Conservation (phyloP, 2,888 invertebrate genomes). For the Pollenia angustigena region DNA sequence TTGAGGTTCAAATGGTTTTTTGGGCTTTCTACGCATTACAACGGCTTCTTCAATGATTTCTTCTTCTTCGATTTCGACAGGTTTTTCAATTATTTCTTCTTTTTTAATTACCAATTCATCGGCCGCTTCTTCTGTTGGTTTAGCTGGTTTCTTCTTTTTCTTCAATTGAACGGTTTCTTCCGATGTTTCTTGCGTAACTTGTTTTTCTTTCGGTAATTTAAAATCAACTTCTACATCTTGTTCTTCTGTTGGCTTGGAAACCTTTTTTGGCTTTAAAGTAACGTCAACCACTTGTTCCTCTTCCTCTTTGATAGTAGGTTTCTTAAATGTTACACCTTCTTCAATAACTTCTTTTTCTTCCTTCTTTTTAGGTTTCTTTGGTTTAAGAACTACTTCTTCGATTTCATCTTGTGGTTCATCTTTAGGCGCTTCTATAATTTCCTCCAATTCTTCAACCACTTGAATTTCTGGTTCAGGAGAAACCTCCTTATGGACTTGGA, state of each 20-base stretch:
- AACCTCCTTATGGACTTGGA: conserved; percentile 74
- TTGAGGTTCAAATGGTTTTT: conserved; percentile 78
- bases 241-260: conserved; percentile 78
- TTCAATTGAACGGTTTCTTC: conserved; percentile 81
- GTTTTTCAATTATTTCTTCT: conserved; percentile 82
- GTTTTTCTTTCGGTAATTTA: conserved; percentile 79
- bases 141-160: conserved; percentile 81
- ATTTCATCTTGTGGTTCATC: conserved; percentile 75
- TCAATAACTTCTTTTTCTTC: conserved; percentile 79
- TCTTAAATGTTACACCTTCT: conserved; percentile 79
- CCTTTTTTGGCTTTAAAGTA: conserved; percentile 82
- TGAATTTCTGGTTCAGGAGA: conserved; percentile 75
- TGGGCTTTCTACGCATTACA: conserved; percentile 79
- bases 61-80: conserved; percentile 86
- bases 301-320: conserved; percentile 75
- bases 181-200: conserved; percentile 81
- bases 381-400: conserved; percentile 77
- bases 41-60: conserved; percentile 83
- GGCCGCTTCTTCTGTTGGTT: conserved; percentile 80
- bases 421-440: conserved; percentile 73
- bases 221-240: conserved; percentile 82
- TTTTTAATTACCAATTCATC: conserved; percentile 82
- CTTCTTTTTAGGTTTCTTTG: conserved; percentile 77
- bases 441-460: conserved; percentile 75
- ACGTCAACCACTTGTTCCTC: conserved; percentile 83